These are phyloP conservation scores for Hoplodrina blanda DNA, from an alignment of 2,888 invertebrate species.

Conservation along the genomic window DNA sequence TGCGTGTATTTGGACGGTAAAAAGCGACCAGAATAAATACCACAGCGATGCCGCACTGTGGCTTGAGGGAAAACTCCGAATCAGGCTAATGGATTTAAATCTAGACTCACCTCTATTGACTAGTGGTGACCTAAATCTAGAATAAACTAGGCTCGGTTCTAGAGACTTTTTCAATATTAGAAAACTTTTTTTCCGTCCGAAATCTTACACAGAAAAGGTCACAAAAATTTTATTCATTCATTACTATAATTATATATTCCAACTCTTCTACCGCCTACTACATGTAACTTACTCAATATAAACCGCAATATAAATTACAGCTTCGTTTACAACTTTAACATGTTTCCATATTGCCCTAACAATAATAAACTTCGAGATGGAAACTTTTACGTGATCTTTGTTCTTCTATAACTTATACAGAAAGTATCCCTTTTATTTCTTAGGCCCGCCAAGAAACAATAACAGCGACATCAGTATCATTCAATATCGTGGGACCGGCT, in stretches of 20 bases:
- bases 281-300: neutral
- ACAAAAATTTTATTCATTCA: neutral
- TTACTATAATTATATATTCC: too few species aligned
- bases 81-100: slow-evolving; percentile 26
- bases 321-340: neutral
- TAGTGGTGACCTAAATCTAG: slow-evolving; percentile 16
- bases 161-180: neutral
- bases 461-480: slow-evolving; percentile 96
- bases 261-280: neutral
- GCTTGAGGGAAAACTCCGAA: neutral
- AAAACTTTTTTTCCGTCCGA: neutral
- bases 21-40: slow-evolving; percentile 17
- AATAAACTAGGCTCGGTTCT: neutral
- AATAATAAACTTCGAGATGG: slow-evolving; percentile 20
- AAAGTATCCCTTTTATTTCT: slow-evolving; percentile 40
- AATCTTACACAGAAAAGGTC: neutral
- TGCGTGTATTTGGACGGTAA: slow-evolving; percentile 2
- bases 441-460: slow-evolving; percentile 93
- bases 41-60: neutral
- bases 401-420: slow-evolving; percentile 19
- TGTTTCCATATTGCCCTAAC: neutral
- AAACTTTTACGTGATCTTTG: slow-evolving; percentile 21
- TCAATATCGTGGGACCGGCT: slow-evolving; percentile 94
- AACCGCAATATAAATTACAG: neutral
- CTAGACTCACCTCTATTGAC: slow-evolving; percentile 10